Conservation (phyloP, 2,113 vertebrate genomes). For the Choloepus hoffmanni region DNA sequence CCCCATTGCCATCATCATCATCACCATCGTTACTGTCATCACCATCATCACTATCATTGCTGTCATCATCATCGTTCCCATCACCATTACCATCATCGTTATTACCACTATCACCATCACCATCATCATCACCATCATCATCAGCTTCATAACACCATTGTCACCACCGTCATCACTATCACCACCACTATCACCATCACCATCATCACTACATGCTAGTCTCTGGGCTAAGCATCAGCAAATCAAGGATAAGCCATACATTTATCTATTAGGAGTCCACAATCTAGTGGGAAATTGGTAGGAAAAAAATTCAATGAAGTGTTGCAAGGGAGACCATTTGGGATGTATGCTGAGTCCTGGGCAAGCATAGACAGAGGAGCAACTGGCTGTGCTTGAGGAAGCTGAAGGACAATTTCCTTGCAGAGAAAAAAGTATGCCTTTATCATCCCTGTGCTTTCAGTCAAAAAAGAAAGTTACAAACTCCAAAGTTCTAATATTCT, state of each 20-base stretch:
- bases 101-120: accelerated
- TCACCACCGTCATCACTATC: no score
- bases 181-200: background rate
- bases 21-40: no score
- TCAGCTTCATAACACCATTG: no score
- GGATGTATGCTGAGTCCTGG: background rate
- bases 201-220: background rate
- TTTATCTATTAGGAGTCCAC: background rate
- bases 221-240: background rate
- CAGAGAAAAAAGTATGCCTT: background rate
- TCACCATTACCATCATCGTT: background rate
- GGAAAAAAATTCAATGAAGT: background rate
- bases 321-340: background rate
- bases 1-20: background rate
- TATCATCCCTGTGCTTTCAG: background rate
- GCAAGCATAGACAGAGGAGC: background rate
- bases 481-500: background rate
- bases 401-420: background rate
- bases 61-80: no score
- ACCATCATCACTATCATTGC: background rate
- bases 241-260: background rate
- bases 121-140: no score
- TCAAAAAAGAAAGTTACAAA: background rate
- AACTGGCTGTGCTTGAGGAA: background rate
- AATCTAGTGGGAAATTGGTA: background rate